Conservation (phyloP, 2,888 invertebrate species). For the Catocala fraxini region DNA sequence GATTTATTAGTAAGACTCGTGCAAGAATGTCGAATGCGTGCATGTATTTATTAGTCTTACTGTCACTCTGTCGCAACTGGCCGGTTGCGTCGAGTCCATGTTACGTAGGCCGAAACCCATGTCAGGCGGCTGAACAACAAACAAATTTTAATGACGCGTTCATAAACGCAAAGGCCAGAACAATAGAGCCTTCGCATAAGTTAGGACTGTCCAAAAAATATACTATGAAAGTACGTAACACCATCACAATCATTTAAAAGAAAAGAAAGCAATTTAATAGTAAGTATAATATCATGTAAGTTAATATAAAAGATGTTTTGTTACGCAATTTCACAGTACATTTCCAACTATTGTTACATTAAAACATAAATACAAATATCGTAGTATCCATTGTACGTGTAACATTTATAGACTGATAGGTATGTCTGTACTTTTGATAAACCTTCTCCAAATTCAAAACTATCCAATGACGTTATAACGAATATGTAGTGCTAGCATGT, state of each 20-base stretch:
- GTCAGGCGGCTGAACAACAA: conserved; percentile 79
- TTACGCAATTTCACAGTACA: conserved; percentile 24
- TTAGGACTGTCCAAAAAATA: conserved; percentile 8
- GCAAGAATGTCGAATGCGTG: conserved; percentile 65
- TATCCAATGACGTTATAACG: background rate
- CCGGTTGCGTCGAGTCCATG: conserved; percentile 77
- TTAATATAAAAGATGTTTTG: background rate
- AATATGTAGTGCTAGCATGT: conserved; percentile 11
- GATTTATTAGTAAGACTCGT: conserved; percentile 51
- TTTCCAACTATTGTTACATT: conserved; percentile 6
- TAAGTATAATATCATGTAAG: background rate
- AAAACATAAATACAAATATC: conserved; percentile 8
- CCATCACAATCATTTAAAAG: background rate
- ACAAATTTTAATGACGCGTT: conserved; percentile 53
- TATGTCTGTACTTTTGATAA: conserved; percentile 15
- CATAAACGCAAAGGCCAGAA: conserved; percentile 51
- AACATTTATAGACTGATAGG: conserved; percentile 28
- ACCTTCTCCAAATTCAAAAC: conserved; percentile 29
- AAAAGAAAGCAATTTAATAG: background rate
- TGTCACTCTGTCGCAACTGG: conserved; percentile 79
- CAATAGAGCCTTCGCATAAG: conserved; percentile 44
- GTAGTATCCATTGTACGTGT: conserved; percentile 8
- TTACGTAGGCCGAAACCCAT: conserved; percentile 81
- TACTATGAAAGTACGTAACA: conserved; percentile 17
- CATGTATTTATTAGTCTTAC: conserved; percentile 77